A percentile compares a stretch with the other conserved stretches of the same genome.
Evolutionary conservation across 2,113 vertebrate species (phyloP).

Genomic region (Daubentonia madagascariensis): DNA sequence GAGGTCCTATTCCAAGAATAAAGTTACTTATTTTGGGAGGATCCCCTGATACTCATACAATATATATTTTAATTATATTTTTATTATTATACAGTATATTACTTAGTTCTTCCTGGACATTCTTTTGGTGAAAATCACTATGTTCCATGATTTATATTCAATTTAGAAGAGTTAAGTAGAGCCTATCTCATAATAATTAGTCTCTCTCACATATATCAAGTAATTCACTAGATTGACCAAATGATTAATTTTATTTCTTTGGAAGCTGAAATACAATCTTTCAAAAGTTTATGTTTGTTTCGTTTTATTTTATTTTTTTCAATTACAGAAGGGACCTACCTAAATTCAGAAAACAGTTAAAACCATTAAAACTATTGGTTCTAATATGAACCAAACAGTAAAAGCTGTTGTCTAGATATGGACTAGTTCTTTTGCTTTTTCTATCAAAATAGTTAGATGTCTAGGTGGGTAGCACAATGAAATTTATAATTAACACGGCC

Average conservation of each 20-base stretch:
- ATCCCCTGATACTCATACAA: background rate
- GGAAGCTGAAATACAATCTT: background rate
- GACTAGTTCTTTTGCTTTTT: background rate
- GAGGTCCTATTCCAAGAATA: background rate
- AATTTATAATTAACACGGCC: background rate
- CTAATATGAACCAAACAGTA: background rate
- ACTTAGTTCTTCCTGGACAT: background rate
- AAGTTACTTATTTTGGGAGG: background rate
- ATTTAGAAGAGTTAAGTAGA: conserved; percentile 16
- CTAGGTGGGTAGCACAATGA: background rate
- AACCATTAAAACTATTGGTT: conserved; percentile 5
- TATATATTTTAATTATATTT: background rate
- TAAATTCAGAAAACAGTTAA: background rate
- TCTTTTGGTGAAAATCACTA: background rate
- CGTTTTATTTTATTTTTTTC: background rate
- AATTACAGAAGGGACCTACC: background rate
- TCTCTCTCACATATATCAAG: background rate
- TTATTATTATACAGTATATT: background rate
- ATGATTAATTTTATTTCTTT: conserved; percentile 7
- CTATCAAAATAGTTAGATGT: background rate
- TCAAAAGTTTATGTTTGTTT: background rate
- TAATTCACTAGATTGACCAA: background rate
- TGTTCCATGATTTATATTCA: background rate
- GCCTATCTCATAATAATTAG: background rate
- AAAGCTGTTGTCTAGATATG: background rate